These are phyloP conservation scores for Chrysocyon brachyurus DNA, from an alignment of 2,797 vertebrate genomes.

Conservation along the genomic window DNA sequence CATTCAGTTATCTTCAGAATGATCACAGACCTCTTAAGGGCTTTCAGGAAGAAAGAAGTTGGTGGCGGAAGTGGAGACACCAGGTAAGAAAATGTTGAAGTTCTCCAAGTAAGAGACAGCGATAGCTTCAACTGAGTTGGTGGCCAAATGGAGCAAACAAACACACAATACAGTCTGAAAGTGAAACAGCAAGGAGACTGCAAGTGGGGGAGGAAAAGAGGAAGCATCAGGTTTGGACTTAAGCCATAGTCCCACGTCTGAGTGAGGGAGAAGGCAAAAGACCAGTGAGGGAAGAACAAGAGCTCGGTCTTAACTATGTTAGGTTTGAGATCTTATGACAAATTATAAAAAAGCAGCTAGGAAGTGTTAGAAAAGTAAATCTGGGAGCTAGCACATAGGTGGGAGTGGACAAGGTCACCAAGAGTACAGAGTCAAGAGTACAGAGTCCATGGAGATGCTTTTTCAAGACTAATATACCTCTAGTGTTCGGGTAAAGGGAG, in stretches of 20 bases:
- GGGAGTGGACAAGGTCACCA: background rate
- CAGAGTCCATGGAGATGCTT: background rate
- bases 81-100: background rate
- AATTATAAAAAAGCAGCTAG: background rate
- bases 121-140: background rate
- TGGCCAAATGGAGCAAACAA: background rate
- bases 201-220: background rate
- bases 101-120: background rate
- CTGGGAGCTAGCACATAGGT: background rate
- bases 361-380: background rate
- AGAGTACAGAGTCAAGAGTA: background rate
- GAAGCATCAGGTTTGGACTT: background rate
- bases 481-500: background rate
- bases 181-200: background rate
- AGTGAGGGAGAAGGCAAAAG: background rate
- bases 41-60: background rate
- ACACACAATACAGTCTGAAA: background rate
- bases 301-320: background rate
- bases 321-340: background rate
- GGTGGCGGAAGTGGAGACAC: background rate
- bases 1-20: background rate
- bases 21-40: background rate
- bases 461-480: background rate
- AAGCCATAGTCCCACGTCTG: background rate
- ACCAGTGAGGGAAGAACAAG: background rate